A percentile compares a stretch with the other conserved stretches of the same genome.
Conservation (phyloP, 2,113 vertebrate genomes). For the Gila orcuttii region DNA sequence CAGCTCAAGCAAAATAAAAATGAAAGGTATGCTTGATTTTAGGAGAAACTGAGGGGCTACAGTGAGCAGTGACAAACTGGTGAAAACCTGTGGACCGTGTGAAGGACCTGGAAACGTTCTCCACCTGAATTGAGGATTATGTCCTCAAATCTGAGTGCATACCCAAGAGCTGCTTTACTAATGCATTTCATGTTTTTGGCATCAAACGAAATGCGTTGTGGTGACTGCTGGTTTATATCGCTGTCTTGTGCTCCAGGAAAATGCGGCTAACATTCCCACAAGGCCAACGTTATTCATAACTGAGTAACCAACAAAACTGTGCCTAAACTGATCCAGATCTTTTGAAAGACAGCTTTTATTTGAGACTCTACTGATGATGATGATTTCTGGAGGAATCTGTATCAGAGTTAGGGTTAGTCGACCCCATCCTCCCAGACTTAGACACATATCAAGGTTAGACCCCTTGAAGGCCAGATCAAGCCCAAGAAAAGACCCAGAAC, state of each 20-base stretch:
- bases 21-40: slow-evolving; percentile 7
- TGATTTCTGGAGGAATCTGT: not conserved
- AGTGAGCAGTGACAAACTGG: slow-evolving; percentile 23
- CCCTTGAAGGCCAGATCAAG: not conserved
- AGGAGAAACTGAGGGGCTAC: slow-evolving; percentile 18
- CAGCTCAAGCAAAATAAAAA: slow-evolving; percentile 33
- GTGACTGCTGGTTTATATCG: not conserved
- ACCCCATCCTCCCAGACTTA: not conserved
- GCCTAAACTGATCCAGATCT: not conserved
- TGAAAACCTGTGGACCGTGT: slow-evolving; percentile 1
- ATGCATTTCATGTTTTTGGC: slow-evolving; percentile 9
- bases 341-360: not conserved
- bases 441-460: not conserved
- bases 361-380: too few relatives aligned
- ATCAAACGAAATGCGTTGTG: not conserved
- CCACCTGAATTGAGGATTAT: slow-evolving; percentile 13
- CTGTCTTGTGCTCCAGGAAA: not conserved
- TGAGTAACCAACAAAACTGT: not conserved
- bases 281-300: not conserved
- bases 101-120: slow-evolving; percentile 9
- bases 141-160: not conserved
- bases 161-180: not conserved
- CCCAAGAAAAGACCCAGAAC: not conserved
- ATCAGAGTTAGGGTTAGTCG: not conserved
- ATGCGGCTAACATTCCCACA: not conserved